Evolutionary conservation across 2,888 invertebrate species (phyloP).

Genomic region (Volucella inflata): DNA sequence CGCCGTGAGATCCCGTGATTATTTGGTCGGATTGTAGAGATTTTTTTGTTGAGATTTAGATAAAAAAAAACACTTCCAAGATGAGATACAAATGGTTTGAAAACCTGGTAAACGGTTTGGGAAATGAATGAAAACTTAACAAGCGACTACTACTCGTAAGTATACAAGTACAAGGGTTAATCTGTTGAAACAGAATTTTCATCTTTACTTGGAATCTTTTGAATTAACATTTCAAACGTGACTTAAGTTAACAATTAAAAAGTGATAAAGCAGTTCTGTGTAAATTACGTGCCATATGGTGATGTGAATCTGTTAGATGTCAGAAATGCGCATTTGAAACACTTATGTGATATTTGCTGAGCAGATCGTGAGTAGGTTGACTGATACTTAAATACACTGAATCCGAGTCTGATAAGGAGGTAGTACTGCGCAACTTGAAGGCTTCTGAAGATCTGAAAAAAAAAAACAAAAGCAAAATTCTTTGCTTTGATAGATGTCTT

Average conservation of each 20-base stretch:
- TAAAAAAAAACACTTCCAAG: neutral
- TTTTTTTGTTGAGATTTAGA: conserved; percentile 1
- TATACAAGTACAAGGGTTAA: neutral
- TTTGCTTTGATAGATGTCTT: too few relatives aligned
- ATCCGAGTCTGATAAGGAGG: too few relatives aligned
- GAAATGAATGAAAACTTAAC: neutral
- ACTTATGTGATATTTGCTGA: too few relatives aligned
- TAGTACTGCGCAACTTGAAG: too few relatives aligned
- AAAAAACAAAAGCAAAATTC: too few relatives aligned
- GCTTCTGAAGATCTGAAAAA: too few relatives aligned
- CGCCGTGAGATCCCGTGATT: conserved; percentile 39
- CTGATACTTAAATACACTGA: too few relatives aligned
- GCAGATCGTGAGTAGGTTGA: too few relatives aligned
- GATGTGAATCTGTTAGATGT: too few relatives aligned
- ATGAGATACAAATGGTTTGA: conserved; percentile 32
- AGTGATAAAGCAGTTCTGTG: too few relatives aligned
- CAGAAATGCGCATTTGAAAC: too few relatives aligned
- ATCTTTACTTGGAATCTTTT: neutral
- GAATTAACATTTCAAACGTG: conserved; percentile 15
- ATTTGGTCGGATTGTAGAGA: neutral
- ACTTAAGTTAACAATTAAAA: neutral
- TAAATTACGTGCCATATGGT: too few relatives aligned
- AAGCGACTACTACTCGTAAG: neutral
- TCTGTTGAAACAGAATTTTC: neutral
- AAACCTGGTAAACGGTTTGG: neutral